Percentiles rank a stretch among this genome's conserved stretches.
Evolutionary conservation across 2,113 vertebrate species (phyloP).

Genomic region (Talpa occidentalis): DNA sequence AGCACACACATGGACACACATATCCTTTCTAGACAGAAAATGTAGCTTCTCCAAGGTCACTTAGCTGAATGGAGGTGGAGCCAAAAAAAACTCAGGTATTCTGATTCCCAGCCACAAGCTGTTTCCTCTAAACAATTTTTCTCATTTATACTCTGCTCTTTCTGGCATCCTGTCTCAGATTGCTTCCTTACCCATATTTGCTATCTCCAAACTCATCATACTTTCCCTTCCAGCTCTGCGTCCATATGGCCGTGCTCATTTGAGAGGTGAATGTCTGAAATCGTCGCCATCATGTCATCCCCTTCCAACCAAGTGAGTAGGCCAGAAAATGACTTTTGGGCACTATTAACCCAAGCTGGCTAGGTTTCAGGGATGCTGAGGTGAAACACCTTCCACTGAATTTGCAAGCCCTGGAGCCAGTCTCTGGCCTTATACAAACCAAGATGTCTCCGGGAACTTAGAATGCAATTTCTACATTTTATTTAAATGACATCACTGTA

Average conservation of each 20-base stretch:
- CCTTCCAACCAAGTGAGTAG: conserved; percentile 54
- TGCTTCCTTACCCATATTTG: conserved; percentile 43
- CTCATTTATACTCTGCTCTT: conserved; percentile 52
- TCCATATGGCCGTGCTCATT: conserved; percentile 69
- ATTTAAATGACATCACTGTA: conserved; percentile 37
- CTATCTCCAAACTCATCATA: conserved; percentile 65
- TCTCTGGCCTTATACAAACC: conserved; percentile 34
- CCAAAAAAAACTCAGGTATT: conserved; percentile 22
- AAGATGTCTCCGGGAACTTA: conserved; percentile 18
- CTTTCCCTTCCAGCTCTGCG: conserved; percentile 58
- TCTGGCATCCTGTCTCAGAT: conserved; percentile 38
- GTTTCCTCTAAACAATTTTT: conserved; percentile 28
- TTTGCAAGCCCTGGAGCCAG: conserved; percentile 40
- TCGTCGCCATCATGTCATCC: background rate
- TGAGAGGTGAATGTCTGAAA: conserved; percentile 66
- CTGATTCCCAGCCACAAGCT: conserved; percentile 27
- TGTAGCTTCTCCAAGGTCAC: conserved; percentile 55
- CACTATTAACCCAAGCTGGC: conserved; percentile 58
- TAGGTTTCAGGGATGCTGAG: background rate
- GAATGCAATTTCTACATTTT: background rate
- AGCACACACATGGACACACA: background rate
- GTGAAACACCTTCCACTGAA: background rate
- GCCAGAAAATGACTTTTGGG: conserved; percentile 67
- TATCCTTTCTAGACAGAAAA: background rate
- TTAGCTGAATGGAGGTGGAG: background rate